Conservation (phyloP, 2,113 vertebrate genomes). For the Tachysurus vachellii region DNA sequence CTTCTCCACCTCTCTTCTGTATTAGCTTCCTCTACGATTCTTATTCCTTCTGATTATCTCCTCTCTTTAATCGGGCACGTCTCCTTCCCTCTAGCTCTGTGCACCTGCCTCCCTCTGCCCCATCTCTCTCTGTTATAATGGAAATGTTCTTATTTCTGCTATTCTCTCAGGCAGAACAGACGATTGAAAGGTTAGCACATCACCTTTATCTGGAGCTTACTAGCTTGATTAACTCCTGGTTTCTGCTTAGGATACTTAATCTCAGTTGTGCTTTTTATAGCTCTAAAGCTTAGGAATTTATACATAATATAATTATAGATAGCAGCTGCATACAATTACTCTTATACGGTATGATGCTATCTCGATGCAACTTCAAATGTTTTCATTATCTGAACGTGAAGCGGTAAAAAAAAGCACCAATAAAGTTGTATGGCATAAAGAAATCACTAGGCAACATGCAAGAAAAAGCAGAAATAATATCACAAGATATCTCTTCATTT, state of each 20-base stretch:
- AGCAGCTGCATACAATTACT: not conserved
- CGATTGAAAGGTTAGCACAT: constrained; percentile 42
- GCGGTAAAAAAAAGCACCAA: not conserved
- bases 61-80: not conserved
- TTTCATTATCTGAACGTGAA: not conserved
- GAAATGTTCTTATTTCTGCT: constrained; percentile 33
- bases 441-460: not conserved
- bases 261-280: not conserved
- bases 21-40: not conserved
- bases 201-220: constrained; percentile 36
- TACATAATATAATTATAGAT: not conserved
- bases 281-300: not conserved
- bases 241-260: constrained; percentile 31
- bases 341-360: not conserved
- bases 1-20: not conserved
- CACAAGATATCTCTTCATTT: not conserved
- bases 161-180: constrained; percentile 31
- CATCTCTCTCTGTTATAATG: constrained; percentile 32
- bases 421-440: not conserved
- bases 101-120: not conserved
- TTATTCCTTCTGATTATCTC: not conserved
- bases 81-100: not conserved
- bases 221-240: constrained; percentile 29
- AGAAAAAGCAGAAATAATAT: not conserved
- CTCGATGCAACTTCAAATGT: not conserved